Evolutionary conservation across 2,797 vertebrate species (phyloP), one percentile per base, ranked within the genome.

Genomic region (Girardinus metallicus): DNA sequence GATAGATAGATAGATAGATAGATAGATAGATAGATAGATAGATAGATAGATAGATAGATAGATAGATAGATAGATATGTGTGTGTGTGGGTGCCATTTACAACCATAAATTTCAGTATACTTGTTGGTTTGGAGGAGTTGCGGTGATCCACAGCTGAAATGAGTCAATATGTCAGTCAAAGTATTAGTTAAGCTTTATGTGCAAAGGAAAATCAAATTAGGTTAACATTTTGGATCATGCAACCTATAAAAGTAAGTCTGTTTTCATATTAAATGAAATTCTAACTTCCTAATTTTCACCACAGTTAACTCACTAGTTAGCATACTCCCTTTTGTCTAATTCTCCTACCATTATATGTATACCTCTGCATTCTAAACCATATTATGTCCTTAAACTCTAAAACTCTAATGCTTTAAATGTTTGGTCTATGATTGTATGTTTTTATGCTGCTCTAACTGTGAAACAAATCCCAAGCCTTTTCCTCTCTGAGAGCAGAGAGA

Each of bases 341-440:
- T 43, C 0, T 43, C 74, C 26, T 72, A 41, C 82, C 64, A 83
- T 82, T 85, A 86, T 47, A 29, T 10, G 16, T 75, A 49, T 85
- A 78, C 51, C 49, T 53, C 47, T 62, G 60, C 31, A 72, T 82
- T 57, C 44, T 75, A 77, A 86, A 72, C 78, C 80, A 79, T 64
- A 43, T 83, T 89, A 82, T 75, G 73, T 90, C 81, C 79, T 81
- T 57, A 81, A 81, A 73, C 81, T 78, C 80, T 51, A 81, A 82
- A 74, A 86, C 80, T 86, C 60, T 68, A 60, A 6, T 64, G 57
- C 73, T 41, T 70, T 70, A 83, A 39, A 43, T 75, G 78, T 55
- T 41, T 46, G 66, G 76, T 72, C 77, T 51, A 12, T 47, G 31
- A 83, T 82, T 79, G 72, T 23, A 5, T 83, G 82, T 76, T 75